Base-by-base conservation (phyloP, 2,797 vertebrate genomes). In the Linurgus olivaceus region DNA sequence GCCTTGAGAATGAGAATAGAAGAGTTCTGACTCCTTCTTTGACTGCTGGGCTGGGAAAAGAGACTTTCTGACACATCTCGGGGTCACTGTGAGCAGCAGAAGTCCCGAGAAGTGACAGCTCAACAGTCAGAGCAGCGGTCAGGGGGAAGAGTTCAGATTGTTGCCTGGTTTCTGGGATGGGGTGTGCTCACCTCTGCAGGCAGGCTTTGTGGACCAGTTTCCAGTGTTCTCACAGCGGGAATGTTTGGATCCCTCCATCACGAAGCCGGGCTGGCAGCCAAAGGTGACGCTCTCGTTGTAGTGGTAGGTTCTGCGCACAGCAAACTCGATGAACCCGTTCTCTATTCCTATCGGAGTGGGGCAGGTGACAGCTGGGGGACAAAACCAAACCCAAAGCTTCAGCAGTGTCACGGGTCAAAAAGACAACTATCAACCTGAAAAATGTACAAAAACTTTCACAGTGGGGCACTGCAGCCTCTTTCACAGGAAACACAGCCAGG, bases 271-370 rank as follows among this genome's bases (percentile, higher is more conserved):
- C 55, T 98, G 97, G 97, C 99, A 99, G 93, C 97, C 98, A 0
- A 98, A 99, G 14, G 86, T 98, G 54, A 99, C 98, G 5, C 82
- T 98, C 31, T 99, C 99, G 3, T 98, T 98, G 83, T 99, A 99
- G 85, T 97, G 72, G 7, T 99, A 98, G 0, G 59, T 95, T 65
- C 93, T 97, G 47, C 97, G 98, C 37, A 98, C 98, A 23, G 97
- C 98, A 55, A 99, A 98, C 59, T 98, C 98, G 61, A 99, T 95
- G 86, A 98, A 97, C 21, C 99, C 99, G 3, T 99, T 98, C 3
- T 98, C 96, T 88, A 99, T 98, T 47, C 68, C 95, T 19, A 93
- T 50, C 9, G 99, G 99, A 29, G 97, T 96, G 26, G 98, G 66
- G 84, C 99, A 99, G 63, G 96, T 98, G 62, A 99, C 98, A 63